Conservation (phyloP, 2,888 invertebrate genomes). For the Apodemia zela region DNA sequence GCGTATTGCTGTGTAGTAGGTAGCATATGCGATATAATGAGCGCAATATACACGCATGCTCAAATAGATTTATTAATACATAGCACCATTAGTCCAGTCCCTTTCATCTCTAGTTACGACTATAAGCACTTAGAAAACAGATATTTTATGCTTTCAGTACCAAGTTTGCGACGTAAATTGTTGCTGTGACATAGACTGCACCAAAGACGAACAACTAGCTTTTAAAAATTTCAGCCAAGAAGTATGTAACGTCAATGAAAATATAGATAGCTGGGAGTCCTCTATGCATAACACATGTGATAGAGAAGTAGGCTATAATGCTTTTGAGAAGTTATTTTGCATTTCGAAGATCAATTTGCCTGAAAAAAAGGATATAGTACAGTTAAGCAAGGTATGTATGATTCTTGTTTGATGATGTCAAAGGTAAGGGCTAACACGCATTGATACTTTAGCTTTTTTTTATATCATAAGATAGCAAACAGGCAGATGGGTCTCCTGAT, state of each 20-base stretch:
- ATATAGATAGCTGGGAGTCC: slow-evolving; percentile 18
- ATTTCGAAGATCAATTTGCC: slow-evolving; percentile 64
- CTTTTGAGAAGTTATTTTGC: slow-evolving; percentile 56
- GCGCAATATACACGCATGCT: too few relatives aligned
- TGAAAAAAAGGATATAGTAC: slow-evolving; percentile 27
- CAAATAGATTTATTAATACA: slow-evolving; percentile 11
- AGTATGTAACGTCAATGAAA: slow-evolving; percentile 60
- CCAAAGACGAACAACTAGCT: slow-evolving; percentile 74
- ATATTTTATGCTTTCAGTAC: slow-evolving; percentile 57
- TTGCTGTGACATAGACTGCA: slow-evolving; percentile 90
- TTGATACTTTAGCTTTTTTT: too few relatives aligned
- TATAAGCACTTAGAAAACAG: too few relatives aligned
- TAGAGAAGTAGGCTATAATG: slow-evolving; percentile 30
- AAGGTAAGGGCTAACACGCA: too few relatives aligned
- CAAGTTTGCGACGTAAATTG: slow-evolving; percentile 89
- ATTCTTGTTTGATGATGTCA: neutral
- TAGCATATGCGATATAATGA: too few relatives aligned
- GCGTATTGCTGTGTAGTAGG: too few relatives aligned
- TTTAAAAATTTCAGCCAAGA: slow-evolving; percentile 64
- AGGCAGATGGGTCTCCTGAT: too few relatives aligned
- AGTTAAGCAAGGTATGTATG: slow-evolving; percentile 16
- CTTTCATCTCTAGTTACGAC: too few relatives aligned
- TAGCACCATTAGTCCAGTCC: neutral
- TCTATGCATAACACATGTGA: slow-evolving; percentile 34
- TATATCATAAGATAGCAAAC: too few relatives aligned